Evolutionary conservation across 1,140 invertebrate species (phyloP).

Genomic region (Brachionus manjavacas): DNA sequence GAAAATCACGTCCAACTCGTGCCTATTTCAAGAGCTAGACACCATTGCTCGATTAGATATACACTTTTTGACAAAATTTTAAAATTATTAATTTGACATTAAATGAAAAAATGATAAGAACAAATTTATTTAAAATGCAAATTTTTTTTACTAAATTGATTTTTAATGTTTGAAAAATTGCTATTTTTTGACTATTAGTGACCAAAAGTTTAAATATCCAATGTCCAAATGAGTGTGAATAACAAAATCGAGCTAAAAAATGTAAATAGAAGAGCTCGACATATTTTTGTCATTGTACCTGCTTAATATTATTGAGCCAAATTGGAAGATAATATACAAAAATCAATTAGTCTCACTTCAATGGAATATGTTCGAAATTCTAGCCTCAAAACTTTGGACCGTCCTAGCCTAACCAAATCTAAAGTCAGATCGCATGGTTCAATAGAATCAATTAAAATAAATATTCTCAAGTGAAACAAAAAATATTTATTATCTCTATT

Average conservation of each 20-base stretch:
- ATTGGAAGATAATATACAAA: conserved; percentile 2
- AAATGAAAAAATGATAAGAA: not conserved
- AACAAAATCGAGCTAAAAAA: not conserved
- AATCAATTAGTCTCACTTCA: conserved; percentile 33
- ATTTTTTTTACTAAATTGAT: not conserved
- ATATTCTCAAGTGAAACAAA: not conserved
- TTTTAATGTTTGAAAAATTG: conserved; percentile 15
- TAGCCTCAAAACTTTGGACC: not conserved
- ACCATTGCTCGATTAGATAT: not conserved
- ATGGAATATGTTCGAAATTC: not conserved
- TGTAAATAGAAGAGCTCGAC: not conserved
- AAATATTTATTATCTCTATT: not conserved
- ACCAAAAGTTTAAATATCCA: not conserved
- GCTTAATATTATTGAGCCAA: not conserved
- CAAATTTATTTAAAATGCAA: not conserved
- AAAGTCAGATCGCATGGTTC: conserved; percentile 1
- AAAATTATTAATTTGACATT: not conserved
- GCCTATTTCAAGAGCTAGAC: not conserved
- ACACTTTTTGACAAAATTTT: not conserved
- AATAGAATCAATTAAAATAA: conserved; percentile 20
- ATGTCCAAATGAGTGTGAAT: not conserved
- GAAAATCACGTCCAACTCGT: not conserved
- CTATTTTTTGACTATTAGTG: not conserved
- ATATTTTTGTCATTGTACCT: not conserved
- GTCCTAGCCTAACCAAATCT: not conserved